Conservation (phyloP, 1,140 invertebrate genomes). For the Mycetomoellerius zeteki region DNA sequence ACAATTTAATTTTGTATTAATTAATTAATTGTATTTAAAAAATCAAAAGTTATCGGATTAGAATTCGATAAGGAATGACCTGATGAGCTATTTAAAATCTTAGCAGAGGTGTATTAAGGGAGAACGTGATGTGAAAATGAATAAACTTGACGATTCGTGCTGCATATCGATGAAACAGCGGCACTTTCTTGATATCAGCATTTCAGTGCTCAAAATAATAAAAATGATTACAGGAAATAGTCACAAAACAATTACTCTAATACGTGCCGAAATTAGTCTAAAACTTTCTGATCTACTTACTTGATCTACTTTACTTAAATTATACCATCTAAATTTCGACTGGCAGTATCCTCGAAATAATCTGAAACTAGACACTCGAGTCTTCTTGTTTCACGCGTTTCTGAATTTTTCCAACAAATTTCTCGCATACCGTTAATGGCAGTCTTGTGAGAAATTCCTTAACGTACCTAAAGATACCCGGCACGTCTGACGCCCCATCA, state of each 20-base stretch:
- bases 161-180: constrained; percentile 21
- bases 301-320: not conserved
- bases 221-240: not conserved
- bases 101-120: not conserved
- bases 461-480: constrained; percentile 63
- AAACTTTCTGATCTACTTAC: not conserved
- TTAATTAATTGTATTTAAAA: not conserved
- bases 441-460: constrained; percentile 65
- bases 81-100: constrained; percentile 26
- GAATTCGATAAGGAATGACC: not conserved
- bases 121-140: constrained; percentile 28
- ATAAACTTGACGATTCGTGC: not conserved
- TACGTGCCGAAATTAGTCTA: not conserved
- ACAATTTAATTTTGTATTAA: not conserved
- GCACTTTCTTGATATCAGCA: not conserved
- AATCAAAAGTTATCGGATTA: not conserved
- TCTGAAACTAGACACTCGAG: not conserved
- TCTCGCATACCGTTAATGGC: constrained; percentile 23
- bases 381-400: not conserved
- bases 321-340: not conserved
- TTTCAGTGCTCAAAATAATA: not conserved
- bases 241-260: not conserved
- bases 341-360: not conserved
- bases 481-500: constrained; percentile 57
- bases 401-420: constrained; percentile 46